Conservation (phyloP, 2,888 invertebrate genomes). For the Alviniconcha strummeri region DNA sequence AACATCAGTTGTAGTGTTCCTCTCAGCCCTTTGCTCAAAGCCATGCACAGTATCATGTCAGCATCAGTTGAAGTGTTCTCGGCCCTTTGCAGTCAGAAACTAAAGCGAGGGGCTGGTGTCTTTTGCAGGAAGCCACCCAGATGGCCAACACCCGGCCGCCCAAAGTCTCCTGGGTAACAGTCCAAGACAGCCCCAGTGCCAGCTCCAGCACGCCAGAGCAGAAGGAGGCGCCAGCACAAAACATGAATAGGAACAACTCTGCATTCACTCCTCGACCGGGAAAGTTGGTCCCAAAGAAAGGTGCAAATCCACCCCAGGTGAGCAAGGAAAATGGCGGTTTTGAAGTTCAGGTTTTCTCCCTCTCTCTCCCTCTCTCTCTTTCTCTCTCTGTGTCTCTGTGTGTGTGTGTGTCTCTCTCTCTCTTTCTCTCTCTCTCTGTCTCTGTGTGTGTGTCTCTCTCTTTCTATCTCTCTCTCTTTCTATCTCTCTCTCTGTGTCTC, state of each 20-base stretch:
- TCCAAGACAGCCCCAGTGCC: conserved; percentile 38
- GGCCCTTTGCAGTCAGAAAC: no score
- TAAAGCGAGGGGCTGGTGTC: neutral
- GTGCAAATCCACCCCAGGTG: neutral
- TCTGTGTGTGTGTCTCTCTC: neutral
- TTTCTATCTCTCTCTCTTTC: no score
- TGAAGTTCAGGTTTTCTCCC: no score
- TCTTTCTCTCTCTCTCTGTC: neutral
- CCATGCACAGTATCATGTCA: no score
- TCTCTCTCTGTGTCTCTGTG: neutral
- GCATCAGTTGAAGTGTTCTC: no score
- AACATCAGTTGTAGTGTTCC: no score
- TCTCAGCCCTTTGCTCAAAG: no score
- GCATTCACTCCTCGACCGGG: neutral
- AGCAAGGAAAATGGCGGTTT: neutral
- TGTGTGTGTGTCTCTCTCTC: neutral
- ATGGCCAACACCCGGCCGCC: conserved; percentile 10
- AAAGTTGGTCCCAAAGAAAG: neutral
- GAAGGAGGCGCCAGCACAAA: neutral
- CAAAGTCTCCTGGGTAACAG: conserved; percentile 19
- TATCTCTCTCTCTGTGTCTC: no score
- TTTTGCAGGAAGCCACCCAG: conserved; percentile 19
- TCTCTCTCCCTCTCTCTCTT: no score
- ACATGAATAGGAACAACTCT: neutral
- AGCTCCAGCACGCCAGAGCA: conserved; percentile 33